Conservation (phyloP, 2,797 vertebrate genomes). For the Brotula barbata region DNA sequence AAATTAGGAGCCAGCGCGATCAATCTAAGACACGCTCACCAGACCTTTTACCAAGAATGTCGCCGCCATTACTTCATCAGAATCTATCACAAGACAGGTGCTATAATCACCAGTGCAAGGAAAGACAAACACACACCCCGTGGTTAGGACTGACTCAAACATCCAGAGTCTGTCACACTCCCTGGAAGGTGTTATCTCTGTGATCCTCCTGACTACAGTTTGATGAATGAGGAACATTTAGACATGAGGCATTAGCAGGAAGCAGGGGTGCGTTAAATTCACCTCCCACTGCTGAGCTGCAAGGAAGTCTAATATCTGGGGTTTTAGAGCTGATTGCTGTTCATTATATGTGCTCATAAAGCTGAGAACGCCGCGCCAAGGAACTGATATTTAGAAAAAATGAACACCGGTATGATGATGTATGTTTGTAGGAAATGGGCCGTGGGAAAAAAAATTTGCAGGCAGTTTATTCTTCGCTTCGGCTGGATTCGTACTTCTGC, state of each 20-base stretch:
- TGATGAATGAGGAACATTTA: slow-evolving; percentile 40
- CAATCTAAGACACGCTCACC: too few species aligned
- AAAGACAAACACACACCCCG: neutral
- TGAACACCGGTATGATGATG: too few species aligned
- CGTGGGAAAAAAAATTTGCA: too few species aligned
- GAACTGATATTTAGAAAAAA: too few species aligned
- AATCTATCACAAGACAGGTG: neutral
- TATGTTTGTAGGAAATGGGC: too few species aligned
- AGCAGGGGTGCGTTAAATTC: slow-evolving; percentile 29
- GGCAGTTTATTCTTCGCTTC: too few species aligned
- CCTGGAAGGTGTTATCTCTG: neutral
- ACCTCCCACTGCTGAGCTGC: slow-evolving; percentile 28
- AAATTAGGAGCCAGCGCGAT: neutral
- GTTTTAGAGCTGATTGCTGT: slow-evolving; percentile 22
- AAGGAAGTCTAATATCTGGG: slow-evolving; percentile 21
- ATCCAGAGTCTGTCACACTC: neutral
- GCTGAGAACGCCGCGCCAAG: neutral
- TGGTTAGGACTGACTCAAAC: neutral
- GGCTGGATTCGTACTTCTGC: too few species aligned
- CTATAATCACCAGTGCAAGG: neutral
- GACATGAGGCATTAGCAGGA: slow-evolving; percentile 16
- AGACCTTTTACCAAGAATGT: too few species aligned
- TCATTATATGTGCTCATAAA: neutral
- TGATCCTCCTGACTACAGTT: slow-evolving; percentile 17
- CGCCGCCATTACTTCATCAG: neutral